A percentile compares a stretch with the other conserved stretches of the same genome.
Conservation (phyloP, 2,113 vertebrate genomes). For the Tautogolabrus adspersus region DNA sequence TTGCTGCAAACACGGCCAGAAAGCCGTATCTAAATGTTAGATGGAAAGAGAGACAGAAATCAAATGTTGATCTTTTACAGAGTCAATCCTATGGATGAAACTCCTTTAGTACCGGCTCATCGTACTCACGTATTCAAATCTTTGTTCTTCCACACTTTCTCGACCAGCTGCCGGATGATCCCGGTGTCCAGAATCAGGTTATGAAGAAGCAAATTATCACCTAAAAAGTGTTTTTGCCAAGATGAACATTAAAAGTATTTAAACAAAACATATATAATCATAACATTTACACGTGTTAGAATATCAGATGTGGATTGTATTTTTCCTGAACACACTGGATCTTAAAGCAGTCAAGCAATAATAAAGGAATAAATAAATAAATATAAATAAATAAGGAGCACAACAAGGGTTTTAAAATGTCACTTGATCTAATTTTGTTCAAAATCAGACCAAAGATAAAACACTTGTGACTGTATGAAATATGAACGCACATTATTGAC, state of each 20-base stretch:
- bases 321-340: no score
- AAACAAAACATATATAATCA: no score
- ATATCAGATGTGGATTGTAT: not conserved
- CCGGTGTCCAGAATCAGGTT: conserved; percentile 98
- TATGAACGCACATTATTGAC: no score
- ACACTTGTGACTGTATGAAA: no score
- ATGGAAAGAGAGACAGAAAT: conserved; percentile 28
- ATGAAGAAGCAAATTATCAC: conserved; percentile 96
- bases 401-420: no score
- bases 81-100: not conserved
- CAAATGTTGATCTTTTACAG: not conserved
- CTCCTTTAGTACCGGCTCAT: not conserved
- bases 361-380: no score
- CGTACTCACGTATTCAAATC: conserved; percentile 93
- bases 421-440: no score
- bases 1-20: conserved; percentile 94
- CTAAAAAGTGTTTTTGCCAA: conserved; percentile 62
- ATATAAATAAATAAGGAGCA: no score
- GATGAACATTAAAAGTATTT: not conserved
- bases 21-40: conserved; percentile 90
- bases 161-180: conserved; percentile 94
- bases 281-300: not conserved
- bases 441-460: no score
- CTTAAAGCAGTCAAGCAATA: no score
- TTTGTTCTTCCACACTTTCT: conserved; percentile 95